Evolutionary conservation across 2,888 invertebrate genomes (phyloP).

Genomic region (Phania funesta): DNA sequence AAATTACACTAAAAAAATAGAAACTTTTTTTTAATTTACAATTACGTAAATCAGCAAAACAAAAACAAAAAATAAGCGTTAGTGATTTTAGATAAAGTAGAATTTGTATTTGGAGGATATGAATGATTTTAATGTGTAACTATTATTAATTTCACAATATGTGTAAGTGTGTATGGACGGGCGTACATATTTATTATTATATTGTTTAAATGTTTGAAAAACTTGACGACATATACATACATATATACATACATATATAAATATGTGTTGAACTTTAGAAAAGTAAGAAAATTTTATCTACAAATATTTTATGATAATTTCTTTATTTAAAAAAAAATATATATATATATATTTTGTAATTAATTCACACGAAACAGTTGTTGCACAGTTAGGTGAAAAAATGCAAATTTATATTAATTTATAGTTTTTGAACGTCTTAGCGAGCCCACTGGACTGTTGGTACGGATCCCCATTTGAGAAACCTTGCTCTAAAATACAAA

Average conservation of each 20-base stretch:
- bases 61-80: not conserved
- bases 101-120: slow-evolving; percentile 16
- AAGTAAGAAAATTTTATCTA: no score
- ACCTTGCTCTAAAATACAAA: no score
- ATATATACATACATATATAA: not conserved
- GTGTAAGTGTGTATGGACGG: no score
- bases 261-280: not conserved
- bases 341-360: no score
- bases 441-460: no score
- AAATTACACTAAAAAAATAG: slow-evolving; percentile 21
- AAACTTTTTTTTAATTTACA: not conserved
- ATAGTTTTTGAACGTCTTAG: no score
- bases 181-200: not conserved
- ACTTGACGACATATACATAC: not conserved
- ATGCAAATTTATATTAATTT: no score
- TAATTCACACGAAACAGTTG: no score
- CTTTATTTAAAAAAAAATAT: no score
- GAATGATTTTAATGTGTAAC: slow-evolving; percentile 12
- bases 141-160: slow-evolving; percentile 28
- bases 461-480: no score
- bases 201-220: slow-evolving; percentile 40
- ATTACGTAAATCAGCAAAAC: slow-evolving; percentile 22
- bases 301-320: no score
- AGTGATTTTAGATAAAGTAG: slow-evolving; percentile 16
- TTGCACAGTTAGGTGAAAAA: no score